phyloP scores from a whole-genome alignment of 2,888 invertebrate species.

The Linnaemya vulpina region DNA sequence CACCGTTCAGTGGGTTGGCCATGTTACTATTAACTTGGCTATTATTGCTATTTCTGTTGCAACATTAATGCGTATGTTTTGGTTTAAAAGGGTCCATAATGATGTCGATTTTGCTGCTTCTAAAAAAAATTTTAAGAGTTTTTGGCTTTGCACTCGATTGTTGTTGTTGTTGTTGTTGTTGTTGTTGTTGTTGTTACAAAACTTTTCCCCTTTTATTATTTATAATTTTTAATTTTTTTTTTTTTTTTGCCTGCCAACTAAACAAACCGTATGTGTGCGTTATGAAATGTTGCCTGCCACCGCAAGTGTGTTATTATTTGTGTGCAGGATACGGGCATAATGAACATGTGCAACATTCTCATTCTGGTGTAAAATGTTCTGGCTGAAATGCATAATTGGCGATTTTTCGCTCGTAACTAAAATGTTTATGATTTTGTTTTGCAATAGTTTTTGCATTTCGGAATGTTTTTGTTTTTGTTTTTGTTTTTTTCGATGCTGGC shows the following conservation, averaged over 20 bases:
- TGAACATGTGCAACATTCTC: constrained; percentile 38
- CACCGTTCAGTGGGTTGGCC: not conserved
- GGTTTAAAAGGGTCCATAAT: constrained; percentile 20
- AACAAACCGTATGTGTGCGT: constrained; percentile 31
- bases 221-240: not conserved
- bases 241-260: not conserved
- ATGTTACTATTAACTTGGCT: constrained; percentile 3
- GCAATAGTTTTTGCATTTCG: constrained; percentile 15
- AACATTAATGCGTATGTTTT: constrained; percentile 29
- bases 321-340: constrained; percentile 1
- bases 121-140: not conserved
- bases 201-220: not conserved
- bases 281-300: not conserved
- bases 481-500: not conserved
- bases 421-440: constrained; percentile 48
- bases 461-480: not conserved
- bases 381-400: constrained; percentile 67
- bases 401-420: constrained; percentile 58
- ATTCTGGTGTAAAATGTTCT: constrained; percentile 56
- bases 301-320: constrained; percentile 13
- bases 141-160: not conserved
- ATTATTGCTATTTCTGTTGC: constrained; percentile 7
- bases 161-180: not conserved
- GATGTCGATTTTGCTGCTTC: not conserved
- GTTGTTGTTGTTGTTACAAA: not conserved